Base-by-base conservation (phyloP, 2,888 invertebrate species). In the Gari tellinella region DNA sequence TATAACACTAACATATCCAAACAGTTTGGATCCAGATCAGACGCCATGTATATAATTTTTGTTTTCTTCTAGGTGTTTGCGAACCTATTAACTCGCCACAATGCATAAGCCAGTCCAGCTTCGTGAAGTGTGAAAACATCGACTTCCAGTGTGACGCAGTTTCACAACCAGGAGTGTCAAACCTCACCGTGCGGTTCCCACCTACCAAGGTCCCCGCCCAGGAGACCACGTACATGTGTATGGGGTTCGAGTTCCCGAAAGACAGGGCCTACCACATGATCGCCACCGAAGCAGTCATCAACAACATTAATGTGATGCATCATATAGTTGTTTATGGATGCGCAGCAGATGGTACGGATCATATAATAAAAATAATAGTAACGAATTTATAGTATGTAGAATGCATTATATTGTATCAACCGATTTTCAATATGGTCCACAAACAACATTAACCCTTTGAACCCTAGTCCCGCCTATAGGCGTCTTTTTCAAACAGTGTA, bases 241-340 rank as follows among this genome's bases (percentile, higher is more conserved):
- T 84, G 65, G 62, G 72, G n/a, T 75, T 82, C 43, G 73, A 75
- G n/a, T 52, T 80, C 40, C 72, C 74, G 10, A 25, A n/a, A 15
- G 74, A 76, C 23, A 40, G 51, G 1, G 75, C 81, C n/a, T 83
- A 72, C 45, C 86, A 85, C 55, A 46, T 86, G 41, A 69, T 85
- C 15, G 86, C 82, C 8, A 68, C 57, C 4, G 60, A 68, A 21
- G 85, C 86, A 1, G 4, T 77, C 12, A 77, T 86, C 1, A 65
- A 77, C 49, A 84, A 82, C 60, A 52, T 26, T 0, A 37, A 78
- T 21, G 75, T 84, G 4, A 73, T 83, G 66, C 84, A 86, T 43
- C 86, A 86, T 51, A 81, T 83, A 10, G 51, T 82, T 2, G 51
- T 83, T n/a, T 82, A 74, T 57, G 85, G 82, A n/a, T 86, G 86